Conservation (phyloP, 2,113 vertebrate genomes). For the Phalacrocorax brasilianus region DNA sequence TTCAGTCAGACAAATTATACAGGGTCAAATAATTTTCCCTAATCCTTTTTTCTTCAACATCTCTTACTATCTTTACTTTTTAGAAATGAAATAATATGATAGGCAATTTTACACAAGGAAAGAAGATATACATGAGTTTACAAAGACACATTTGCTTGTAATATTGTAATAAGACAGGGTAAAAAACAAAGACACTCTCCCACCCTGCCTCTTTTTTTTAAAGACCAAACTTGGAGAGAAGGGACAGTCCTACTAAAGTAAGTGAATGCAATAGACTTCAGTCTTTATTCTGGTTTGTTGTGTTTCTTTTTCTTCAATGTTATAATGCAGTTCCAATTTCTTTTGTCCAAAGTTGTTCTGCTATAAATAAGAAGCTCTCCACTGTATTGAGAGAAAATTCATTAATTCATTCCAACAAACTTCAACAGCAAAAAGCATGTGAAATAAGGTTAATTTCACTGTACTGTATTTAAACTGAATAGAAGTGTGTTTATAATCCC, state of each 20-base stretch:
- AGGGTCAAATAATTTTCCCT: neutral
- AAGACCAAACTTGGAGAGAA: neutral
- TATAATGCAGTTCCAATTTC: neutral
- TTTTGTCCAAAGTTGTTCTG: neutral
- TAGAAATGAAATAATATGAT: neutral
- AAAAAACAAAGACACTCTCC: neutral
- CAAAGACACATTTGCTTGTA: neutral
- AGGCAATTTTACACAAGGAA: neutral
- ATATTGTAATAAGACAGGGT: neutral
- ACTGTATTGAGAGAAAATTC: neutral
- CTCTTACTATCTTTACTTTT: neutral
- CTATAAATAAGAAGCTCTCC: neutral
- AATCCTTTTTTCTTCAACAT: neutral
- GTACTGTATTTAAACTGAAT: neutral
- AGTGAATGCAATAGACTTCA: neutral
- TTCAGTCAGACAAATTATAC: neutral
- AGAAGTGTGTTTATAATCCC: neutral
- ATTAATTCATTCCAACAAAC: neutral
- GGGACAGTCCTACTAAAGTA: neutral
- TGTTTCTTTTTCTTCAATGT: neutral
- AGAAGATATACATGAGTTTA: neutral
- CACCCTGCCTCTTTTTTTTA: neutral
- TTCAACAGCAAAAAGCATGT: neutral
- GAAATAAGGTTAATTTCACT: neutral
- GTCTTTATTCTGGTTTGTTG: neutral